These are phyloP conservation scores for Girardia tigrina DNA, from an alignment of 2,888 invertebrate species.

Conservation along the genomic window DNA sequence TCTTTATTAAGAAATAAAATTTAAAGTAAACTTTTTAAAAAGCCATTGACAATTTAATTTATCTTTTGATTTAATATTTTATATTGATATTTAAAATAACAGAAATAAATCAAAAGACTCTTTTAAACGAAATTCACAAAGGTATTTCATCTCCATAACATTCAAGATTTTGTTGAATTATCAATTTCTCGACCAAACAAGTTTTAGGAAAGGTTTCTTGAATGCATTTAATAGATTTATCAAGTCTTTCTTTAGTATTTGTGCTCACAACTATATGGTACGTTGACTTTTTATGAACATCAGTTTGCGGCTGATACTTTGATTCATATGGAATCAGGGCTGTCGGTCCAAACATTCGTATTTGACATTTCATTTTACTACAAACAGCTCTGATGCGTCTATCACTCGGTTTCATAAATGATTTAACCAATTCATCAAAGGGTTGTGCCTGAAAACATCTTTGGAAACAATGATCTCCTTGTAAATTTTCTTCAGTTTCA, in stretches of 20 bases:
- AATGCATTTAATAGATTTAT: constrained; percentile 1
- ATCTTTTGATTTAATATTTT: too few relatives aligned
- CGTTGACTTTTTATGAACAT: not conserved
- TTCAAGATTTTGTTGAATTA: not conserved
- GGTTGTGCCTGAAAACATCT: not conserved
- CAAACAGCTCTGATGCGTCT: constrained; percentile 17
- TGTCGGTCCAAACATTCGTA: not conserved
- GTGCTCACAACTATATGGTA: not conserved
- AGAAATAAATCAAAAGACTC: not conserved
- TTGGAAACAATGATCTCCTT: not conserved
- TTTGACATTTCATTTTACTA: not conserved
- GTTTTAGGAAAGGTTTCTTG: constrained; percentile 15
- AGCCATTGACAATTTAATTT: too few relatives aligned
- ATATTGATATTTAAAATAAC: not conserved
- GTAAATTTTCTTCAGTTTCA: too few relatives aligned
- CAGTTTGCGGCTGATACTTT: not conserved
- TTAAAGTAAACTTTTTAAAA: too few relatives aligned
- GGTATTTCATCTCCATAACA: constrained; percentile 5
- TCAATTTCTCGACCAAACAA: not conserved
- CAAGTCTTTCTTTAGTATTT: not conserved
- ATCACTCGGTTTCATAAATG: not conserved
- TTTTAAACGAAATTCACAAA: constrained; percentile 8
- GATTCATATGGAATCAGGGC: not conserved
- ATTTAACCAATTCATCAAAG: not conserved
- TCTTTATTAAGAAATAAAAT: too few relatives aligned